Evolutionary conservation across 2,113 vertebrate species (phyloP).

Genomic region (Dicentrarchus labrax): DNA sequence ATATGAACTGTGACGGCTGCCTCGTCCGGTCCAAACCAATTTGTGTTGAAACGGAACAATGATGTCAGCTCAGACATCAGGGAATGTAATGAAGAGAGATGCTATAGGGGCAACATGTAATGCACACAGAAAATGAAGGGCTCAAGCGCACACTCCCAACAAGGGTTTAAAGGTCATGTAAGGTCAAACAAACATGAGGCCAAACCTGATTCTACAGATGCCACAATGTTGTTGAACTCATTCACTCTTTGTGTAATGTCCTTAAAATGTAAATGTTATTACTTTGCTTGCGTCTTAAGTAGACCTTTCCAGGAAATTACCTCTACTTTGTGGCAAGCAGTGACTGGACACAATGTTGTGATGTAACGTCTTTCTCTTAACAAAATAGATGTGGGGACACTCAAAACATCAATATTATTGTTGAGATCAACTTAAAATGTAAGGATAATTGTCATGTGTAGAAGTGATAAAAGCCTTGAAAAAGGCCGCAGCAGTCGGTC

Average conservation of each 20-base stretch:
- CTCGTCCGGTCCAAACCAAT: slow-evolving; percentile 66
- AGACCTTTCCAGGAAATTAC: slow-evolving; percentile 35
- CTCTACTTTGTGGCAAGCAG: slow-evolving; percentile 14
- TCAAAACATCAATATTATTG: background rate
- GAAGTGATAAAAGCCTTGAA: background rate
- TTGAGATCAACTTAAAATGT: background rate
- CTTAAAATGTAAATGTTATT: slow-evolving; percentile 51
- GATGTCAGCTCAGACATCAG: slow-evolving; percentile 50
- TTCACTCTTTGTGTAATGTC: slow-evolving; percentile 35
- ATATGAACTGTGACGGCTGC: slow-evolving; percentile 64
- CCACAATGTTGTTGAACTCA: slow-evolving; percentile 25
- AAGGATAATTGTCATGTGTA: background rate
- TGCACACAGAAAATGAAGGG: slow-evolving; percentile 25
- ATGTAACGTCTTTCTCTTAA: slow-evolving; percentile 6
- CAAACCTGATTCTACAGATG: slow-evolving; percentile 28
- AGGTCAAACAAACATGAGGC: slow-evolving; percentile 44
- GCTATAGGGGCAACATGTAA: slow-evolving; percentile 25
- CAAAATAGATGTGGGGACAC: background rate
- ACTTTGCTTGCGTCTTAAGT: slow-evolving; percentile 15
- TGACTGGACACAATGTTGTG: background rate
- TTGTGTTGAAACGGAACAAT: slow-evolving; percentile 64
- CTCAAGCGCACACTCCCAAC: background rate
- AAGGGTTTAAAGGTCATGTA: slow-evolving; percentile 31
- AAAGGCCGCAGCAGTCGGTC: background rate
- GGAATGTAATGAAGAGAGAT: slow-evolving; percentile 40